These are phyloP conservation scores for Poeciliopsis turneri DNA, from an alignment of 2,797 vertebrate genomes.

Conservation along the genomic window DNA sequence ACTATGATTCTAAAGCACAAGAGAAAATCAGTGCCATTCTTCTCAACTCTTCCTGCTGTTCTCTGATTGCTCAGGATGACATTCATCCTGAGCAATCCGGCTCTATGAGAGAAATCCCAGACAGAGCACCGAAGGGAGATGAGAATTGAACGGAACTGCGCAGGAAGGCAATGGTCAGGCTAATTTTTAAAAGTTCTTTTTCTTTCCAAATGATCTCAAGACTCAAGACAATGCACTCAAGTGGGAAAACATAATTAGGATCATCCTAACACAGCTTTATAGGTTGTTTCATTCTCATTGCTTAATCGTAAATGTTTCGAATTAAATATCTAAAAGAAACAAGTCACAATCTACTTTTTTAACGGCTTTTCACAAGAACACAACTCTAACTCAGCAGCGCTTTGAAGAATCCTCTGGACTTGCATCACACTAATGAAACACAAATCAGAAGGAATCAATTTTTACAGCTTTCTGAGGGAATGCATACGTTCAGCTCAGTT, in stretches of 20 bases:
- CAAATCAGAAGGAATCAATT: constrained; percentile 39
- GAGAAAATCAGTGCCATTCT: too few species aligned
- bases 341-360: not conserved
- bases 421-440: constrained; percentile 15
- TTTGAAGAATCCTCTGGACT: constrained; percentile 9
- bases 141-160: not conserved
- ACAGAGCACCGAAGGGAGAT: not conserved
- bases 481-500: constrained; percentile 30
- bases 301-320: not conserved
- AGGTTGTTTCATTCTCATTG: not conserved
- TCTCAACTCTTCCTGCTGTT: not conserved
- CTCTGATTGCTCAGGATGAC: too few species aligned
- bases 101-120: too few species aligned
- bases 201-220: not conserved
- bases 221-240: not conserved
- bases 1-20: too few species aligned
- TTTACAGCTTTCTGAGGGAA: constrained; percentile 22
- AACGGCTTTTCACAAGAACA: not conserved
- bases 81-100: too few species aligned
- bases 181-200: not conserved
- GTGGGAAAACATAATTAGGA: not conserved
- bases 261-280: not conserved
- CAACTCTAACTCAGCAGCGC: not conserved
- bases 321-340: not conserved
- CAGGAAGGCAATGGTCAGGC: too few species aligned